Base-by-base conservation (phyloP, 2,797 vertebrate species). In the Eulemur coronatus region DNA sequence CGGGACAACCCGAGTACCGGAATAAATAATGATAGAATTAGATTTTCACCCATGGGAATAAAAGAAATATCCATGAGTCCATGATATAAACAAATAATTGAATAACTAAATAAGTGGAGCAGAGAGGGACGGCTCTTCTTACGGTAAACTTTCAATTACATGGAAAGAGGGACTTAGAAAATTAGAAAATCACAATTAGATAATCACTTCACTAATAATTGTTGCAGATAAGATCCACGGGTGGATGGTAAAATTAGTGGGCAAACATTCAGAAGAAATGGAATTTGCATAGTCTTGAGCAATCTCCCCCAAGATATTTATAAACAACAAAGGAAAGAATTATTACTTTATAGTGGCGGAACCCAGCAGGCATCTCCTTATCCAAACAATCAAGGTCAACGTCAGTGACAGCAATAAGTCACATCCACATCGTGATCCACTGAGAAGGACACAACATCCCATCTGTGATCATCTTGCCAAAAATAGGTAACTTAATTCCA, bases 281-380 rank as follows among this genome's bases (percentile, higher is more conserved):
- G 65, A 59, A 95, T 63, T 76, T 95, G 8, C 41, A 57, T 9
- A 33, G 72, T 72, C n/a, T 84, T 50, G 65, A 96, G 79, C 43
- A 87, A 80, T 72, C 84, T 76, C 78, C 76, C 65, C 57, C 38
- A 11, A 87, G 63, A 50, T 57, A 67, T 48, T 73, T 69, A 90
- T 76, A 80, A 94, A 69, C 46, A 35, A 33, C 59, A 67, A 79
- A 76, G 7, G 43, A 35, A 72, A 85, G 73, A 93, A 86, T 72
- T 91, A 79, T 43, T 70, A 79, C n/a, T 70, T 26, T 7, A 17
- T 0, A 1, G 20, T 14, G 59, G 38, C 35, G 55, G 84, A 94
- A 76, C n/a, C 70, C 85, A 92, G 52, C 50, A 81, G 82, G 41
- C 61, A 41, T 26, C 46, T 38, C 50, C 63, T 24, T 9, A 22